A percentile compares a stretch with the other conserved stretches of the same genome.
Evolutionary conservation across 2,888 invertebrate species (phyloP).

Genomic region (Gandaritis pyraliata): DNA sequence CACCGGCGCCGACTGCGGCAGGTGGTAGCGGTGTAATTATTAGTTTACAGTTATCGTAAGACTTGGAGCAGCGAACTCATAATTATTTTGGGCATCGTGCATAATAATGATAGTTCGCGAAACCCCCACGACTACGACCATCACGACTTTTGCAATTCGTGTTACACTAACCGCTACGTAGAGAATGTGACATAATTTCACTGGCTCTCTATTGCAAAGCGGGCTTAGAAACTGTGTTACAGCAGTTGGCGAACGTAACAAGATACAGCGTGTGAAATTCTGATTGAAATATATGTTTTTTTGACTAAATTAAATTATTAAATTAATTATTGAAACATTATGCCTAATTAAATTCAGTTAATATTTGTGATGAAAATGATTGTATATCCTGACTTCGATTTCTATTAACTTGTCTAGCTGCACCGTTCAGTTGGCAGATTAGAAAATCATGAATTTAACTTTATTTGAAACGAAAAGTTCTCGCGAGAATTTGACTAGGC

Average conservation of each 20-base stretch:
- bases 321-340: too few species aligned
- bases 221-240: conserved; percentile 53
- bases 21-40: too few species aligned
- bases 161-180: conserved; percentile 61
- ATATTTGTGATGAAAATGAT: too few species aligned
- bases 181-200: conserved; percentile 68
- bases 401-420: too few species aligned
- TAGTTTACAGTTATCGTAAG: not conserved
- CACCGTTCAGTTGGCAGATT: too few species aligned
- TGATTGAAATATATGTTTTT: conserved; percentile 19
- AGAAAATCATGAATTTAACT: too few species aligned
- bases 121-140: conserved; percentile 45
- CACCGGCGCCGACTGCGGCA: too few species aligned
- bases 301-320: not conserved
- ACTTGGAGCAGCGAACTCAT: conserved; percentile 21
- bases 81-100: conserved; percentile 40
- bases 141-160: conserved; percentile 63
- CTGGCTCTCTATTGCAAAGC: conserved; percentile 51
- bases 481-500: too few species aligned
- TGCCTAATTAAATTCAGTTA: too few species aligned
- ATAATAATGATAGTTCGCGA: conserved; percentile 50
- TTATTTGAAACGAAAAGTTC: too few species aligned
- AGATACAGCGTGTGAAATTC: conserved; percentile 34
- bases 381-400: too few species aligned
- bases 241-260: conserved; percentile 40